A percentile compares a stretch with the other conserved stretches of the same genome.
These are phyloP conservation scores for Vireo altiloquus DNA, from an alignment of 2,113 vertebrate species.

Conservation along the genomic window DNA sequence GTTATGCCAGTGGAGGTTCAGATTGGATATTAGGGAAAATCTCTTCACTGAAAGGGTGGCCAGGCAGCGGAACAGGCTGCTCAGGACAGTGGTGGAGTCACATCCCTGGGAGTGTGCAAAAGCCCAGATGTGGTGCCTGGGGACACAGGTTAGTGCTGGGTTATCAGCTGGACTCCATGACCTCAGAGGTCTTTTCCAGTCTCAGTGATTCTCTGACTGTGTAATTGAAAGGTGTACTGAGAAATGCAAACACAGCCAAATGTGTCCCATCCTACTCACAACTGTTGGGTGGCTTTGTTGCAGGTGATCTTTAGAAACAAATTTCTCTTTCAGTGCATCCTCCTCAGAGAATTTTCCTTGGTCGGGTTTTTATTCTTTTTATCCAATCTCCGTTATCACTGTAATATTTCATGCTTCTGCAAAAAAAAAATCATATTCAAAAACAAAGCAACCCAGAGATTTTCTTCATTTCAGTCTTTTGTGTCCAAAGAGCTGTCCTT, in stretches of 20 bases:
- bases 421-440: constrained; percentile 55
- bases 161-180: neutral
- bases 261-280: neutral
- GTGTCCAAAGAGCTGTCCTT: constrained; percentile 68
- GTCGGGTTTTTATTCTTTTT: neutral
- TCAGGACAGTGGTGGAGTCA: neutral
- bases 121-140: neutral
- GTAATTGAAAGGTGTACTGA: neutral
- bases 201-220: neutral
- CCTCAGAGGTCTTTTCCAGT: neutral
- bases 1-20: neutral
- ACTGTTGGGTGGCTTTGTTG: constrained; percentile 17
- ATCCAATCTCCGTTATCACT: constrained; percentile 60
- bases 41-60: no score
- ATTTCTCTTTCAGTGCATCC: constrained; percentile 49
- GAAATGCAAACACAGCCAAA: neutral
- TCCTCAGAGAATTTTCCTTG: constrained; percentile 20
- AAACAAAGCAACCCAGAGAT: constrained; percentile 68
- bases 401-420: constrained; percentile 68
- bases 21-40: neutral
- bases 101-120: neutral
- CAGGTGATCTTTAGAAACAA: constrained; percentile 51
- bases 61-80: neutral
- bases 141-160: neutral
- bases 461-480: constrained; percentile 68